phyloP scores from a whole-genome alignment of 2,113 vertebrate species.

The Axis porcinus region DNA sequence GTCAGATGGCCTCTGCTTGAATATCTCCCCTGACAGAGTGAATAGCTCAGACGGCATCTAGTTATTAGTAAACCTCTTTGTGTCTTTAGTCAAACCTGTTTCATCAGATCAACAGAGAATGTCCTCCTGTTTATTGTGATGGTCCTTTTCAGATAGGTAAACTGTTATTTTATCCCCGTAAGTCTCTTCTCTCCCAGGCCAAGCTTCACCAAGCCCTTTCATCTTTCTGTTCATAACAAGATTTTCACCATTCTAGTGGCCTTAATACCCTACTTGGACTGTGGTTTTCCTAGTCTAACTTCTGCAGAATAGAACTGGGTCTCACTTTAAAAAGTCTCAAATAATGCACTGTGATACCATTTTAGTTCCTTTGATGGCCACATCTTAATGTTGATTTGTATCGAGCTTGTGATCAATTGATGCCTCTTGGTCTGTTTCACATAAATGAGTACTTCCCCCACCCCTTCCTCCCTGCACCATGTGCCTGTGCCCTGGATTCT shows the following conservation, averaged over 20 bases:
- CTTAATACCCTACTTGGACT: background rate
- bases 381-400: background rate
- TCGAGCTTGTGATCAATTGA: background rate
- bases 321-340: background rate
- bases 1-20: background rate
- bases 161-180: background rate
- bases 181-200: background rate
- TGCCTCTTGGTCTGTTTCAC: background rate
- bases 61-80: background rate
- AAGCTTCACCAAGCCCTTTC: background rate
- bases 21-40: background rate
- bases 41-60: background rate
- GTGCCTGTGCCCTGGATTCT: background rate
- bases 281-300: conserved; percentile 4
- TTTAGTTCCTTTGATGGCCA: background rate
- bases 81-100: background rate
- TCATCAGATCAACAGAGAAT: background rate
- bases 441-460: background rate
- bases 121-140: background rate
- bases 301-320: background rate
- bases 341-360: background rate
- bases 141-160: background rate
- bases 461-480: background rate
- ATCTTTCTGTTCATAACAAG: background rate
- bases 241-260: background rate